Base-by-base conservation (phyloP, 2,888 invertebrate genomes). In the Cantharis rufa region DNA sequence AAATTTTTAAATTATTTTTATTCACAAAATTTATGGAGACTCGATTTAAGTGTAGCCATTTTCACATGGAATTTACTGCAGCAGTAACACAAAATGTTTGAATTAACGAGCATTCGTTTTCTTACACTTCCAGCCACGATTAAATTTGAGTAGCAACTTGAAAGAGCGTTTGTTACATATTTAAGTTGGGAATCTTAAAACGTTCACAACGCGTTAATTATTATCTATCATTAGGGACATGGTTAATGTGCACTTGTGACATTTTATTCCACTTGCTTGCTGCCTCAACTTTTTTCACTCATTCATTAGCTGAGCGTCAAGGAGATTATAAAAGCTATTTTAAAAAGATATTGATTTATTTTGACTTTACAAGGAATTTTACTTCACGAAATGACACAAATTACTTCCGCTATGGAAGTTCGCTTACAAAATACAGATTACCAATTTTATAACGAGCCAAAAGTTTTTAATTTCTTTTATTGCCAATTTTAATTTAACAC, bases 191-290 rank as follows among this genome's bases (percentile, higher is more conserved):
- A 75, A 70, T 66, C 74, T 76, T 78, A 62, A 48, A 74, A 70
- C 71, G 73, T 74, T 78, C 69, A 76, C 78, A 74, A 74, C 71
- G 76, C 69, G 74, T 70, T 74, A 78, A 76, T 78, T 76, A 76
- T 71, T 68, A 48, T 48, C 48, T n/a, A 48, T 48, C 48, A 48
- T 48, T 48, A 48, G 48, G 48, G 48, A 48, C 48, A 48, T 48
- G 48, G 48, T 76, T 62, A 72, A 63, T 72, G 32, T 48, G 69
- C 69, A 74, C 72, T 70, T 70, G 72, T 21, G 73, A 75, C 63
- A 78, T 72, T 78, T 74, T 78, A 75, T 71, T 75, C 32, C 70
- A 77, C 62, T 75, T 78, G 75, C 75, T 70, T 72, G 72, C 70
- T 69, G 72, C 72, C 16, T 70, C 27, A 70, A 78, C 70, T 73